Base-by-base conservation (phyloP, 1,140 invertebrate species). In the Stenopsyche tienmushanensis region DNA sequence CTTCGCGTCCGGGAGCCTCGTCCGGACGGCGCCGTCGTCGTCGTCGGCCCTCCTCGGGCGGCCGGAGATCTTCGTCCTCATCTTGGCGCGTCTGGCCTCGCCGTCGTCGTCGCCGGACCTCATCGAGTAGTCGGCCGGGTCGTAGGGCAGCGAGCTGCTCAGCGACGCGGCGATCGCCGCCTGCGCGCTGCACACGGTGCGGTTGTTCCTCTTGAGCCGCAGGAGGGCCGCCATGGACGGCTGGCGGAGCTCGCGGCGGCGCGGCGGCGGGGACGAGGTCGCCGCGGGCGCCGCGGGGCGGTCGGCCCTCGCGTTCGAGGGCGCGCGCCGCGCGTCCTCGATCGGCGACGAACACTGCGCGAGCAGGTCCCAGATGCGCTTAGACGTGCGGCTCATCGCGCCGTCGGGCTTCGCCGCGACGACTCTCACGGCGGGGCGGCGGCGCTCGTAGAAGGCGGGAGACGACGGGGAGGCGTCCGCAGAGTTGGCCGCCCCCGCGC, bases 261-360 rank as follows among this genome's bases (percentile, higher is more conserved):
- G 50, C 2, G 17, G 57, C 26, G 49, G 39, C 17, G 45, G 21
- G 24, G 26, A 29, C 1, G 62, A 17, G 25, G 60, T 24, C 52
- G 34, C 23, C 29, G 44, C 42, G 9, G 62, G 23, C 3, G 26
- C 15, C 52, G 49, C 53, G 47, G 54, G 24, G 44, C 57, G 39
- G n/a, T 50, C n/a, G 87, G 86, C 72, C 90, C n/a, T n/a, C n/a
- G n/a, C n/a, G n/a, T n/a, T n/a, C 42, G 9, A 57, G 23, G 9
- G 26, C 15, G 54, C 88, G 70, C 87, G 86, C 71, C 84, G 87
- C 18, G 85, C 88, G 73, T 90, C 88, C n/a, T 80, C 81, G 54
- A 90, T 76, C 1, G 90, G 87, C 1, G 89, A 88, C 0, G 88
- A 86, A 72, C 88, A 90, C 62, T 88, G 83, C 73, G 90, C 88